A percentile compares a stretch with the other conserved stretches of the same genome.
phyloP scores from a whole-genome alignment of 2,888 invertebrate species.

The Petrophora chlorosata region DNA sequence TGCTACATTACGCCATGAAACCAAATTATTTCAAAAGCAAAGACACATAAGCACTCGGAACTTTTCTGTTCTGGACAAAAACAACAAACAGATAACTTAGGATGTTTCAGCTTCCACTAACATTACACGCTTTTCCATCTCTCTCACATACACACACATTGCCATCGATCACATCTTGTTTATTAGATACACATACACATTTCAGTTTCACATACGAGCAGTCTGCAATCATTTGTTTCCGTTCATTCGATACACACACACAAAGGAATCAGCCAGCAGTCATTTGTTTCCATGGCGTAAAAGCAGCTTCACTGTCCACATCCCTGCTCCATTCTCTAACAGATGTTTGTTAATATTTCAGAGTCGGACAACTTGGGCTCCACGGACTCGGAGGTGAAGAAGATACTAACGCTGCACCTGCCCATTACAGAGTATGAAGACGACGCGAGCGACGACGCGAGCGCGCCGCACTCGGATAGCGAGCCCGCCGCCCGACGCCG shows the following conservation, averaged over 20 bases:
- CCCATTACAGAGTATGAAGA: conserved; percentile 97
- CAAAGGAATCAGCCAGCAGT: background rate
- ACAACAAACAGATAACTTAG: too few relatives aligned
- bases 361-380: conserved; percentile 97
- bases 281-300: conserved; percentile 36
- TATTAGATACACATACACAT: background rate
- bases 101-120: background rate
- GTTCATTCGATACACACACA: background rate
- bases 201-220: too few relatives aligned
- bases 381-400: conserved; percentile 97
- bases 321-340: conserved; percentile 14
- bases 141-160: background rate
- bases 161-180: background rate
- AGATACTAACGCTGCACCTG: conserved; percentile 95
- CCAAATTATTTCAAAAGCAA: conserved; percentile 20
- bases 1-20: conserved; percentile 41
- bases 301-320: conserved; percentile 44
- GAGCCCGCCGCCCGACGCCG: conserved; percentile 69
- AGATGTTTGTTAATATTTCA: conserved; percentile 66
- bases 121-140: background rate
- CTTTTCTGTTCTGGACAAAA: too few relatives aligned
- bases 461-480: conserved; percentile 83
- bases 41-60: too few relatives aligned
- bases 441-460: conserved; percentile 87
- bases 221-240: too few relatives aligned